phyloP scores from a whole-genome alignment of 2,797 vertebrate species.

The Lates japonicus region DNA sequence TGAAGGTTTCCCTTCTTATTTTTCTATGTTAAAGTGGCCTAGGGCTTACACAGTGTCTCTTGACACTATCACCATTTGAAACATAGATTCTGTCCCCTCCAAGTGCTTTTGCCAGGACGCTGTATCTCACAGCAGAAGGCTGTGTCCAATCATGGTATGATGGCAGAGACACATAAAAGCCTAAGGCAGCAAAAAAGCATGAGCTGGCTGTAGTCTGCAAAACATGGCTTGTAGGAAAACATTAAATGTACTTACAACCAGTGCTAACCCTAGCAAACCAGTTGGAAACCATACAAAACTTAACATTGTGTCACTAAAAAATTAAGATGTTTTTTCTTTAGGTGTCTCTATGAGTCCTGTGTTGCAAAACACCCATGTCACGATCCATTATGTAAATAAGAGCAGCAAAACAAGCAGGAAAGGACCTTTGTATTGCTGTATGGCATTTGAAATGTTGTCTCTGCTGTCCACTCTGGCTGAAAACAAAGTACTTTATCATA shows the following conservation, averaged over 20 bases:
- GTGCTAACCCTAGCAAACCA: background rate
- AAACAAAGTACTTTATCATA: background rate
- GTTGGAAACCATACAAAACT: background rate
- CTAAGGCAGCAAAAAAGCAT: constrained; percentile 8
- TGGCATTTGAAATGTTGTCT: background rate
- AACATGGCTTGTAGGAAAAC: constrained; percentile 4
- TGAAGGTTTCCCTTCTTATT: constrained; percentile 8
- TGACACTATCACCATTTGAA: constrained; percentile 34
- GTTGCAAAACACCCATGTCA: constrained; percentile 8
- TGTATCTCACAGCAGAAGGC: constrained; percentile 14
- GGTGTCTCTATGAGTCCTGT: constrained; percentile 3
- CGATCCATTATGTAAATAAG: background rate
- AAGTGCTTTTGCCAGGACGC: constrained; percentile 1
- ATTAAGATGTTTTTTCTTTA: background rate
- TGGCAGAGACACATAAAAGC: constrained; percentile 28
- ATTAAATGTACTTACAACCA: constrained; percentile 33
- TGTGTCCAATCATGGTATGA: constrained; percentile 25
- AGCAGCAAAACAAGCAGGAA: background rate
- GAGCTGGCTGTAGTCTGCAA: constrained; percentile 22
- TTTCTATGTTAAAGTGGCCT: constrained; percentile 10
- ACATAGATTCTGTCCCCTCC: constrained; percentile 13
- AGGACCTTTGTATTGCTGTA: background rate
- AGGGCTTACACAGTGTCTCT: constrained; percentile 33
- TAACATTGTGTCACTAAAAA: background rate
- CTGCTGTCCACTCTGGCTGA: background rate